phyloP scores from a whole-genome alignment of 2,888 invertebrate species.

The Taenaris catops region DNA sequence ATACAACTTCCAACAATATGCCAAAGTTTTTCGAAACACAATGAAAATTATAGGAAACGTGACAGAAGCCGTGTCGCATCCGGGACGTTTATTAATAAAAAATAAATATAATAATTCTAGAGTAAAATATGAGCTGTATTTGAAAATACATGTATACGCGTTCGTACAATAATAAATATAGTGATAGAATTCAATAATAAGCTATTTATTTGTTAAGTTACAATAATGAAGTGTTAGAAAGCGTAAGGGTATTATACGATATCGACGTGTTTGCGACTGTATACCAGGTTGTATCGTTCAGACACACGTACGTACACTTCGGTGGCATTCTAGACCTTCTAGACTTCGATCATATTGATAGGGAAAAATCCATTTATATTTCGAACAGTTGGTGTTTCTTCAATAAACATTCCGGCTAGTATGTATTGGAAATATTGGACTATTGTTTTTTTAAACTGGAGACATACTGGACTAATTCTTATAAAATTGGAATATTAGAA shows the following conservation, averaged over 20 bases:
- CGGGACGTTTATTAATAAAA: conserved; percentile 4
- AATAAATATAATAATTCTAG: conserved; percentile 20
- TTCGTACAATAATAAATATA: conserved; percentile 75
- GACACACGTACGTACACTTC: conserved; percentile 16
- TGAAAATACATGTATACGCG: conserved; percentile 75
- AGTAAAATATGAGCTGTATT: conserved; percentile 59
- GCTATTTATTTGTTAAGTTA: conserved; percentile 66
- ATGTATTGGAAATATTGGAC: too few relatives aligned
- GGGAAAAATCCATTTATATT: too few relatives aligned
- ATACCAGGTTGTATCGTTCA: conserved; percentile 24
- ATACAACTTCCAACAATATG: too few relatives aligned
- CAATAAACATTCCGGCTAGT: too few relatives aligned
- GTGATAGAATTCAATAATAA: conserved; percentile 53
- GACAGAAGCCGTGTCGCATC: conserved; percentile 2
- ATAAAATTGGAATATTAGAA: too few relatives aligned
- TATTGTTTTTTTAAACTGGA: too few relatives aligned
- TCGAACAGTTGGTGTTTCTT: too few relatives aligned
- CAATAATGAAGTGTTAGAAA: conserved; percentile 48
- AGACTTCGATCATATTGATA: too few relatives aligned
- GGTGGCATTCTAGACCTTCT: conserved; percentile 26
- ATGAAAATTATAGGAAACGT: too few relatives aligned
- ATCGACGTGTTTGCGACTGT: conserved; percentile 44
- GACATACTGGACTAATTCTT: too few relatives aligned
- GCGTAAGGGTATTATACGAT: conserved; percentile 24
- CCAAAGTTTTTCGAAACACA: too few relatives aligned